phyloP scores from a whole-genome alignment of 2,888 invertebrate species.

The Acanthopleura granulata region DNA sequence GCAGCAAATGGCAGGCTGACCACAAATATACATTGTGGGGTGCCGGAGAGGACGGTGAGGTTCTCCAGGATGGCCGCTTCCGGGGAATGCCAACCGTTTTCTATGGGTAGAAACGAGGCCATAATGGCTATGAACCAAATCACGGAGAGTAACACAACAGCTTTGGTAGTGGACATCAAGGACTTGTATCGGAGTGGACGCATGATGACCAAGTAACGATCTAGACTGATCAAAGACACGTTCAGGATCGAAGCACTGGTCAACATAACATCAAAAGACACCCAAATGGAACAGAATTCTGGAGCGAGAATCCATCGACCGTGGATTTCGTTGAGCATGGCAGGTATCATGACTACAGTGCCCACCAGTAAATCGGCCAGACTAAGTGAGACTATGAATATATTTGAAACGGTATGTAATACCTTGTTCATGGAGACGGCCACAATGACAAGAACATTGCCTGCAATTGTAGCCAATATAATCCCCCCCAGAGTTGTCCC shows the following conservation, averaged over 20 bases:
- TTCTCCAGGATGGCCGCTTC: conserved; percentile 46
- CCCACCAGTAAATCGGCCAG: conserved; percentile 55
- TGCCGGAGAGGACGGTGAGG: conserved; percentile 44
- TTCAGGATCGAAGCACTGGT: conserved; percentile 56
- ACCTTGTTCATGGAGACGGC: conserved; percentile 47
- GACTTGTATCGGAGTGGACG: conserved; percentile 55
- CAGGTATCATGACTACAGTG: conserved; percentile 57
- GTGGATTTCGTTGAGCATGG: conserved; percentile 49
- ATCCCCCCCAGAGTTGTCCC: conserved; percentile 42
- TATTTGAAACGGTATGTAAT: conserved; percentile 52
- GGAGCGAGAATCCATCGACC: conserved; percentile 47
- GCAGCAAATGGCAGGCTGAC: conserved; percentile 52
- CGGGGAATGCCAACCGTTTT: conserved; percentile 54
- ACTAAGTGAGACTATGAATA: conserved; percentile 55
- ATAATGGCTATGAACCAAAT: conserved; percentile 52
- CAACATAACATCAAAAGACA: conserved; percentile 59
- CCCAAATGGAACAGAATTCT: conserved; percentile 55
- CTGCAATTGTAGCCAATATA: conserved; percentile 43
- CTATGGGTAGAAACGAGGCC: conserved; percentile 56
- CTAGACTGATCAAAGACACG: conserved; percentile 56
- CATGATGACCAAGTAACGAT: conserved; percentile 56
- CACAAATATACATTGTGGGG: conserved; percentile 51
- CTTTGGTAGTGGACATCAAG: conserved; percentile 47
- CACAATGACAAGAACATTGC: conserved; percentile 49
- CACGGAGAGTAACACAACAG: conserved; percentile 38